phyloP scores from a whole-genome alignment of 30 jellyfish, hydroid and myxozoan genomes.

The Turritopsis dohrnii region DNA sequence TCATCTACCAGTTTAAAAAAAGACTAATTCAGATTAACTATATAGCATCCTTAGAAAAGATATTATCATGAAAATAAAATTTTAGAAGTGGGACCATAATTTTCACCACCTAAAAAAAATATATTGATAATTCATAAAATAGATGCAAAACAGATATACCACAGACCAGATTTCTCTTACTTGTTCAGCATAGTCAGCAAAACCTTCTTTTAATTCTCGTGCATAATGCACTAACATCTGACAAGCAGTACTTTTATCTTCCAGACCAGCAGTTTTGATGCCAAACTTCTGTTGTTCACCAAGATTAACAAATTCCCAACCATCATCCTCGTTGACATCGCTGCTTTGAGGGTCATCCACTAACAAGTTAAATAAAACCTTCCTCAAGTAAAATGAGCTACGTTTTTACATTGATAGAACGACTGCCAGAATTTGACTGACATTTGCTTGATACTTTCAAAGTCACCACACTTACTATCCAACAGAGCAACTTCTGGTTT shows the following conservation, averaged over 20 bases:
- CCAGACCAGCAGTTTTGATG: constrained; percentile 96
- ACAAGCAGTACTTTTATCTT: constrained; percentile 98
- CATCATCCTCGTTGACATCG: constrained; percentile 86
- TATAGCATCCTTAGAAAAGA: constrained; percentile 66
- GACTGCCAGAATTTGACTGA: neutral
- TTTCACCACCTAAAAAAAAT: constrained; percentile 68
- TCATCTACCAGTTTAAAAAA: no score
- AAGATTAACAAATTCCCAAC: constrained; percentile 98
- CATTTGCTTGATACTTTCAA: no score
- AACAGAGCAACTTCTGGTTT: constrained; percentile 97
- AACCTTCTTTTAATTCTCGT: constrained; percentile 95
- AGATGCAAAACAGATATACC: neutral
- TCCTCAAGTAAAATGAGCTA: neutral
- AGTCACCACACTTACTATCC: constrained; percentile 49
- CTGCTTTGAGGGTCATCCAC: constrained; percentile 87
- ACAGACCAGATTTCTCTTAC: constrained; percentile 17
- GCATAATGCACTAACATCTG: constrained; percentile 99
- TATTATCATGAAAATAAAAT: constrained; percentile 91
- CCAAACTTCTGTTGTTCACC: constrained; percentile 99
- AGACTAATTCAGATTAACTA: neutral
- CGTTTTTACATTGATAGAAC: neutral
- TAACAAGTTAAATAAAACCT: neutral
- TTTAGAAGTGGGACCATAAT: constrained; percentile 92
- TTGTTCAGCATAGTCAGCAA: constrained; percentile 95
- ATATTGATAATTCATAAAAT: neutral